These are phyloP conservation scores for Hesperia comma DNA, from an alignment of 2,888 invertebrate genomes.

Conservation along the genomic window DNA sequence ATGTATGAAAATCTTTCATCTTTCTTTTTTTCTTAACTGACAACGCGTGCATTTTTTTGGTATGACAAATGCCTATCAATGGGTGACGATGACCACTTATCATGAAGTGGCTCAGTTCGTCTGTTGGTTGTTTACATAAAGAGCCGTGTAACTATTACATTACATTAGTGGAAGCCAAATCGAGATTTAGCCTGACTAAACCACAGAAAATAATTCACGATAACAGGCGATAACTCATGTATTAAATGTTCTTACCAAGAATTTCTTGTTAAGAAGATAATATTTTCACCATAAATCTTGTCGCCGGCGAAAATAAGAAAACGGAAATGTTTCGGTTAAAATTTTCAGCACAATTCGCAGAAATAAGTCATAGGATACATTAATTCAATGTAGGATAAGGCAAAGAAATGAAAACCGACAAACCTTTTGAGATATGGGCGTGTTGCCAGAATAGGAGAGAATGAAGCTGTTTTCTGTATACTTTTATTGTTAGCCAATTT, in stretches of 20 bases:
- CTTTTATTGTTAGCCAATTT: conserved; percentile 35
- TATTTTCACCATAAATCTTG: conserved; percentile 32
- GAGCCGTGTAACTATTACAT: too few relatives aligned
- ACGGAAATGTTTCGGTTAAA: conserved; percentile 36
- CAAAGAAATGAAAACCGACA: conserved; percentile 37
- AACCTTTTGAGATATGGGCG: conserved; percentile 38
- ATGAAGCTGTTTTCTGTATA: conserved; percentile 24
- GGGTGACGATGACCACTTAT: too few relatives aligned
- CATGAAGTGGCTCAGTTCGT: too few relatives aligned
- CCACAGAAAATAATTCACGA: background rate
- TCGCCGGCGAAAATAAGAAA: conserved; percentile 28
- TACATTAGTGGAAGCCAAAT: background rate
- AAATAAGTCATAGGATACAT: conserved; percentile 38
- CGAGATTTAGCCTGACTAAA: background rate
- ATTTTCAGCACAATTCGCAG: conserved; percentile 32
- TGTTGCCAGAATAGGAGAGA: conserved; percentile 28
- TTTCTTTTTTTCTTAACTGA: too few relatives aligned
- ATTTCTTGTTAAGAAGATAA: conserved; percentile 31
- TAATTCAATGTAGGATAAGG: conserved; percentile 35
- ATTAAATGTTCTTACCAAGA: conserved; percentile 22
- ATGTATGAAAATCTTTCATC: too few relatives aligned
- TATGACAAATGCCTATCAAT: too few relatives aligned
- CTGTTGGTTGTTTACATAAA: too few relatives aligned
- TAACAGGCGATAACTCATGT: conserved; percentile 10
- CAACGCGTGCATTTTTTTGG: too few relatives aligned